These are phyloP conservation scores for Omphaloscelis lunosa DNA, from an alignment of 2,888 invertebrate species.

Conservation along the genomic window DNA sequence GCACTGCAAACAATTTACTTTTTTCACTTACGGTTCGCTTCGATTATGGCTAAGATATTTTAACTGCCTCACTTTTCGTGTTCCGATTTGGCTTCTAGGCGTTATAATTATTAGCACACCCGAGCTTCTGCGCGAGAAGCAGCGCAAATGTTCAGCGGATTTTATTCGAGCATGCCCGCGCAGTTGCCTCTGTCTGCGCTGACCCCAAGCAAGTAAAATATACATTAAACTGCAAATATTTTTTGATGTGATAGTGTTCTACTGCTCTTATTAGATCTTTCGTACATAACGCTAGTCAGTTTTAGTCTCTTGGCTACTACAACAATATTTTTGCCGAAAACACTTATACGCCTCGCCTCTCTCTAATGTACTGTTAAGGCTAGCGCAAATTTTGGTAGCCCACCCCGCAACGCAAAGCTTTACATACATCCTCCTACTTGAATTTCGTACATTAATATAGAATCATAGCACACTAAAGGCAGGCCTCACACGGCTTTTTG, in stretches of 20 bases:
- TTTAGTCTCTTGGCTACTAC: conserved; percentile 2
- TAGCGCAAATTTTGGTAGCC: conserved; percentile 25
- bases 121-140: background rate
- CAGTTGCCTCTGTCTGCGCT: background rate
- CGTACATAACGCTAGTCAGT: conserved; percentile 2
- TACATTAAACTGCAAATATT: conserved; percentile 25
- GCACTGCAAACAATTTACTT: background rate
- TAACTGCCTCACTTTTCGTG: background rate
- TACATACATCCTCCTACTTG: background rate
- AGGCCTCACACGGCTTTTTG: background rate
- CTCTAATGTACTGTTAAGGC: conserved; percentile 12
- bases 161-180: background rate
- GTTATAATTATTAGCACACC: background rate
- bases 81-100: background rate
- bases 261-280: conserved; percentile 6
- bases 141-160: background rate
- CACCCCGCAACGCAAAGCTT: background rate
- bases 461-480: conserved; percentile 7
- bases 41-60: background rate
- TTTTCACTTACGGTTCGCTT: background rate
- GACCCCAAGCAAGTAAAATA: background rate
- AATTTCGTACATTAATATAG: background rate
- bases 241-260: conserved; percentile 41
- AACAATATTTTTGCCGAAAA: background rate
- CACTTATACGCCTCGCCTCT: background rate